Conservation (phyloP, 1,140 invertebrate genomes). For the Cyphomyrmex costatus region DNA sequence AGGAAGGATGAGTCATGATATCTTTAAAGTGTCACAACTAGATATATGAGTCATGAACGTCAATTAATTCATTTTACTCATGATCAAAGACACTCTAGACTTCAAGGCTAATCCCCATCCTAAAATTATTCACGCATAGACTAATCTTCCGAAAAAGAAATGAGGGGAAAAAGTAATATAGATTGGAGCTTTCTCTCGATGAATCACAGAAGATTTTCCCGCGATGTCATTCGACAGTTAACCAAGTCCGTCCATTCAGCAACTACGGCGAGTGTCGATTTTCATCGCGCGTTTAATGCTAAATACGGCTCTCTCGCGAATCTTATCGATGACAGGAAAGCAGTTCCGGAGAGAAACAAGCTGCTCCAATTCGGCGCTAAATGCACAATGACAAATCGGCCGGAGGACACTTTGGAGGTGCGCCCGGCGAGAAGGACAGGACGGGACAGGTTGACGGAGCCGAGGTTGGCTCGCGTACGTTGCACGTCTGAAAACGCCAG, state of each 20-base stretch:
- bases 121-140: not conserved
- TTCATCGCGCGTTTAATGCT: not conserved
- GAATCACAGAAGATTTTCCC: not conserved
- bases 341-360: no score
- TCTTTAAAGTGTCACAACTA: not conserved
- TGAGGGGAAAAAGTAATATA: not conserved
- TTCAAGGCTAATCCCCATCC: not conserved
- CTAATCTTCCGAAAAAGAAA: not conserved
- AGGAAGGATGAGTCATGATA: not conserved
- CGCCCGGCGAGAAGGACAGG: not conserved
- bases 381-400: not conserved
- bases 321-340: not conserved
- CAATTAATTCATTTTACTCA: not conserved
- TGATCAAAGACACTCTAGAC: not conserved
- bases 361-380: not conserved
- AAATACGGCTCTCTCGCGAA: not conserved
- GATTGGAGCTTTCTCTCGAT: not conserved
- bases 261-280: not conserved
- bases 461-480: not conserved
- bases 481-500: not conserved
- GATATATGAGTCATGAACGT: not conserved
- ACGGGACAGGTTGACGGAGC: not conserved
- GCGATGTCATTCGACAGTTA: conserved; percentile 3
- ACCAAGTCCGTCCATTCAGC: not conserved
- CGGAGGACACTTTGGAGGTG: not conserved